phyloP scores from a whole-genome alignment of 2,888 invertebrate genomes.

The Phorcus lineatus region DNA sequence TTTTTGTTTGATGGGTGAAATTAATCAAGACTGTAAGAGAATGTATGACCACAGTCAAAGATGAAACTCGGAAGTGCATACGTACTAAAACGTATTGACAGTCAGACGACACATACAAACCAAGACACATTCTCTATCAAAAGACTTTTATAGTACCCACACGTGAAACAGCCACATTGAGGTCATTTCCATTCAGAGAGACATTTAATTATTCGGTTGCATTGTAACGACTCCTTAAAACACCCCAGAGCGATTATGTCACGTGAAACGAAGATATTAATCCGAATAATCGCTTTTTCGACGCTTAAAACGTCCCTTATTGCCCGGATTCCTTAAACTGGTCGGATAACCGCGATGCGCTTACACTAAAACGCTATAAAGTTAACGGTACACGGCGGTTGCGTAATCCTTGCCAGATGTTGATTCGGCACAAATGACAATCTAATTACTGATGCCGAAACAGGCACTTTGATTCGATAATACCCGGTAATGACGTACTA shows the following conservation, averaged over 20 bases:
- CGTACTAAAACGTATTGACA: no score
- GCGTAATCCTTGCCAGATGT: not conserved
- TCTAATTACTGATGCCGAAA: constrained; percentile 13
- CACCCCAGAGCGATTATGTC: not conserved
- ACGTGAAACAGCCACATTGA: not conserved
- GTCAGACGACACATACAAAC: no score
- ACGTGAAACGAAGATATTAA: not conserved
- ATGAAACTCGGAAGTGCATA: no score
- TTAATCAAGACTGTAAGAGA: no score
- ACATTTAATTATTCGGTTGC: constrained; percentile 1
- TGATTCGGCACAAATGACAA: not conserved
- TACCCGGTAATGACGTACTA: constrained; percentile 13
- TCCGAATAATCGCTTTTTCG: not conserved
- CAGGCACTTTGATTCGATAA: constrained; percentile 15
- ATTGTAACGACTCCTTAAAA: not conserved
- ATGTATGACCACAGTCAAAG: no score
- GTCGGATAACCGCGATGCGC: not conserved
- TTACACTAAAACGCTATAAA: not conserved
- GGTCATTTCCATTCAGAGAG: not conserved
- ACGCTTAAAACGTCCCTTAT: not conserved
- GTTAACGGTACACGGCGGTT: not conserved
- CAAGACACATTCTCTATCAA: no score
- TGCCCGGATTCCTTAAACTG: not conserved
- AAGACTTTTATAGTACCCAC: no score
- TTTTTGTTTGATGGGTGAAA: no score